These are phyloP conservation scores for Epinotia ramella DNA, from an alignment of 2,888 invertebrate species.

Conservation along the genomic window DNA sequence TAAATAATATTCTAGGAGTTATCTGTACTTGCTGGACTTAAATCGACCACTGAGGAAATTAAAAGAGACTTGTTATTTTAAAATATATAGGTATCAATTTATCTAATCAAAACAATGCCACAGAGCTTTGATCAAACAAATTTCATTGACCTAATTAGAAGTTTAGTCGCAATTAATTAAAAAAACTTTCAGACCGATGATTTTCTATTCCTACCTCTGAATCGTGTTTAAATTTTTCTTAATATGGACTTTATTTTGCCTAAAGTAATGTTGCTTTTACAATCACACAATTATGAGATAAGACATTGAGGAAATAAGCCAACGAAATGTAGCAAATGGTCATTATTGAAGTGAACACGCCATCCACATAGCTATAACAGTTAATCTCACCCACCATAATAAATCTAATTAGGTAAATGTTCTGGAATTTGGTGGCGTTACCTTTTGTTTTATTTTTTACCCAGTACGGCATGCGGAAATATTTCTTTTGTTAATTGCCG, in stretches of 20 bases:
- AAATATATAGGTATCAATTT: too few species aligned
- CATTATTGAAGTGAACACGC: slow-evolving; percentile 56
- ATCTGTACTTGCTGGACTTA: too few species aligned
- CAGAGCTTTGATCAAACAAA: neutral
- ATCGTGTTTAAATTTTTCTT: neutral
- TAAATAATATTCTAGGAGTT: too few species aligned
- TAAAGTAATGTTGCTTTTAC: neutral
- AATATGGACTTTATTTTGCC: slow-evolving; percentile 2
- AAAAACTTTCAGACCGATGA: slow-evolving; percentile 30
- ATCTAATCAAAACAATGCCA: too few species aligned
- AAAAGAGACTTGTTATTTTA: too few species aligned
- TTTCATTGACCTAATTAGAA: slow-evolving; percentile 50
- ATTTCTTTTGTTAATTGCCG: slow-evolving; percentile 32
- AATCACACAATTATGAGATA: slow-evolving; percentile 12
- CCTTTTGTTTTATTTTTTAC: slow-evolving; percentile 39
- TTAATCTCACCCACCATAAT: slow-evolving; percentile 55
- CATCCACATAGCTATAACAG: slow-evolving; percentile 55
- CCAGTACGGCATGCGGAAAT: slow-evolving; percentile 33
- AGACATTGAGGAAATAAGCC: neutral
- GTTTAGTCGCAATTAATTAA: slow-evolving; percentile 51
- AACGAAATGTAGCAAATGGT: slow-evolving; percentile 50
- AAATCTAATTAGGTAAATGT: slow-evolving; percentile 46
- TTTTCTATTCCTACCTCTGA: neutral
- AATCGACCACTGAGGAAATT: too few species aligned
- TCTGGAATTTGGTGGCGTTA: slow-evolving; percentile 38